Base-by-base conservation (phyloP, 2,797 vertebrate genomes). In the Pseudomugil gertrudae region DNA sequence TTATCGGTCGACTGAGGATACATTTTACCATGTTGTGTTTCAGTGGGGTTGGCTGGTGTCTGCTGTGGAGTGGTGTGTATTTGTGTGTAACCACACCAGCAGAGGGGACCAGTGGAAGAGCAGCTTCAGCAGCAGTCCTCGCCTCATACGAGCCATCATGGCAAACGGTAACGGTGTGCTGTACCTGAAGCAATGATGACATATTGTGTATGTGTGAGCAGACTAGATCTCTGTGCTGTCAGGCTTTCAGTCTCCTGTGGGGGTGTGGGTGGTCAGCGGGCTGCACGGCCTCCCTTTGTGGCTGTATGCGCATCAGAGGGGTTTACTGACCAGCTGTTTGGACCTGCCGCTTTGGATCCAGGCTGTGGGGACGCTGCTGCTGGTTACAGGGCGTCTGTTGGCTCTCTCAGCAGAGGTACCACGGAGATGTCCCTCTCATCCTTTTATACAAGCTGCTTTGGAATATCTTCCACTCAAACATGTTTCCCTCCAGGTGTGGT, bases 1-100 rank as follows among this genome's bases (percentile, higher is more conserved):
- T 29, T 29, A 29, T 29, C 29, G 29, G 29, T 29, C 29, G 8
- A 33, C 32, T 33, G 29, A 30, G 35, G 9, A n/a, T 29, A 3
- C 38, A 17, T 40, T 19, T 40, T 38, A 15, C 1, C 2, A 7
- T 43, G 19, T 27, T 33, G 23, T 50, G 0, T 63, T 75, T 0
- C 61, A 93, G 91, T 92, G 87, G 84, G 92, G 93, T 9, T 94
- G 90, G 87, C 68, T 92, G 72, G 83, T 94, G 75, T 80, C 87
- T 23, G 67, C 91, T 0, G 2, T 93, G 66, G 93, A 93, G 80
- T 94, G 93, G 93, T 93, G 90, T 61, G 92, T 92, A 64, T 93
- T 94, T 75, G 91, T 89, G 21, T 94, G 93, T 72, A 92, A 92
- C 80, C 92, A 94, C 84, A 74, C n/a, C n/a, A 2, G 50, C 40